These are phyloP conservation scores for Petrocephalus microphthalmus DNA, from an alignment of 2,113 vertebrate species.

Conservation along the genomic window DNA sequence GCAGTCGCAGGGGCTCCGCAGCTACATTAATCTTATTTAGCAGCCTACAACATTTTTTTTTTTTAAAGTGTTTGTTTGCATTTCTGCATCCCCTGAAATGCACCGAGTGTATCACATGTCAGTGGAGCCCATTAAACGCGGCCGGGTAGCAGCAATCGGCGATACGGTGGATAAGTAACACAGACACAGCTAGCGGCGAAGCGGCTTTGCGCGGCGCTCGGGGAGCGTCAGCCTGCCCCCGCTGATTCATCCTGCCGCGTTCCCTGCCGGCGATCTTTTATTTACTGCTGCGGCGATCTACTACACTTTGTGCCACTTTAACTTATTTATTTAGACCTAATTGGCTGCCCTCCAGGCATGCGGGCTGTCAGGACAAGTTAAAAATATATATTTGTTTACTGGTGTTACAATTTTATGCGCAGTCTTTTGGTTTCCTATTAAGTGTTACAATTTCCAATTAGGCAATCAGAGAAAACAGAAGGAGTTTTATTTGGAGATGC, in stretches of 20 bases:
- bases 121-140: not conserved
- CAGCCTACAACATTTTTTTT: not conserved
- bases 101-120: not conserved
- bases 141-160: not conserved
- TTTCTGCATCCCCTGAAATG: not conserved
- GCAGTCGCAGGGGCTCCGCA: slow-evolving; percentile 1
- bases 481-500: not conserved
- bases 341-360: not conserved
- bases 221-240: not conserved
- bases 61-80: not conserved
- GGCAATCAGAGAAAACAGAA: not conserved
- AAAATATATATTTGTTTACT: not conserved
- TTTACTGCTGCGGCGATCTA: not conserved
- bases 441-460: not conserved
- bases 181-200: not conserved
- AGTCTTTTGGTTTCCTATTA: not conserved
- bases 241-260: not conserved
- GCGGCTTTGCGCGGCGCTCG: not conserved
- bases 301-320: not conserved
- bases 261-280: slow-evolving; percentile 1
- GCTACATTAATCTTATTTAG: not conserved
- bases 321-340: not conserved
- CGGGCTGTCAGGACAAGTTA: not conserved
- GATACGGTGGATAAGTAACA: not conserved
- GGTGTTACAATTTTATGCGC: not conserved